Base-by-base conservation (phyloP, 2,113 vertebrate species). In the Bubo scandiacus region DNA sequence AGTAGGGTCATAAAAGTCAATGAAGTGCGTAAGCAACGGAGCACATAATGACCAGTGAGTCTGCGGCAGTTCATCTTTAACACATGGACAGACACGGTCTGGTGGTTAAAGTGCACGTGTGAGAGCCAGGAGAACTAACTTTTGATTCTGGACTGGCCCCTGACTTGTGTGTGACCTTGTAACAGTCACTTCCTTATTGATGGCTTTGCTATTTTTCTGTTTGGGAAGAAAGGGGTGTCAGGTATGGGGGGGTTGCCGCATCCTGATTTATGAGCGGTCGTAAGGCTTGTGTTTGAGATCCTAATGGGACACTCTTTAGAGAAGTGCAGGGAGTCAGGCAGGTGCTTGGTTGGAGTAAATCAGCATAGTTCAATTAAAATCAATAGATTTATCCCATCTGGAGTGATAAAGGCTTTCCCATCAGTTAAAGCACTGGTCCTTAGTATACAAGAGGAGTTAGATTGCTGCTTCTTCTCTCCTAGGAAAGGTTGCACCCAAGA, bases 341-440 rank as follows among this genome's bases (percentile, higher is more conserved):
- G 86, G 89, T 96, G 80, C 74, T 95, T 73, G 63, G 29, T 47
- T 66, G 32, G 66, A 80, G 67, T 54, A 95, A 96, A 95, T 96
- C 87, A 94, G 22, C 38, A 49, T 11, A 63, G 59, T 71, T 88
- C 86, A 91, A 67, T 92, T 90, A 89, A 94, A 96, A 85, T 89
- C 73, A 77, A 90, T 95, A 85, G 58, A 34, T 92, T 84, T 87
- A 30, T 85, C 68, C 94, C 74, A 80, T 86, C 89, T 96, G 86
- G 84, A 88, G 83, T 13, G 78, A 73, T 82, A 55, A 92, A 91
- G 54, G 36, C 38, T 77, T 92, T 87, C 62, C 66, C 15, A 15
- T 63, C 57, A 54, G 54, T n/a, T 79, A 58, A 80, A 73, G 45
- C 52, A 26, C 51, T 82, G 57, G 70, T 58, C 62, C 66, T 77